Evolutionary conservation across 2,113 vertebrate species (phyloP), one percentile per base, ranked within the genome.

Genomic region (Limnothrissa miodon): DNA sequence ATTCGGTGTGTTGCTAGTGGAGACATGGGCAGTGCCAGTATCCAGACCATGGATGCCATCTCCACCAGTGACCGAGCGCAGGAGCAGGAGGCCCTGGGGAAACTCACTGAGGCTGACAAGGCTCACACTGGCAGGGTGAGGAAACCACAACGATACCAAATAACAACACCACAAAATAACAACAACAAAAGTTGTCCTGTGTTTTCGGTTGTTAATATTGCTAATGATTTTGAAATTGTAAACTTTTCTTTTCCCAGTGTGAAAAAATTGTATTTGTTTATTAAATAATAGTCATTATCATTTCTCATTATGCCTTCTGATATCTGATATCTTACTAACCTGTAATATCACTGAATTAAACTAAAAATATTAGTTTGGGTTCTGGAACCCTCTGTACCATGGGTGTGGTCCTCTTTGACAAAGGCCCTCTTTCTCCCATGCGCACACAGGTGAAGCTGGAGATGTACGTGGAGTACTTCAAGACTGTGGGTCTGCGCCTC

Each of bases 401-500:
- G 4, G 33, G 10, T 1, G 8, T 48, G 25, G 70, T 59, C 45
- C 70, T 2, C 21, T 53, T 79, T 29, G 15, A 46, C 1, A 62
- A 15, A 36, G 7, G 9, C 25, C 19, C 33, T 62, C 45, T 78
- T 15, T 25, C 48, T 79, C 2, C 29, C 45, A 42, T 42, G 42
- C 1, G 46, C 51, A 46, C 85, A 0, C 79, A 96, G 96, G 94
- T 95, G 56, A 87, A 90, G 46, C 46, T 89, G 19, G 45, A 90
- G 6, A 82, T 91, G 88, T 94, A 92, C 42, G 81, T 90, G 86
- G 90, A 89, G 79, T 96, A 96, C 90, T 86, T 96, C 83, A 83
- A 15, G 86, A 94, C 92, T 0, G 78, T 87, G 1, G 93, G 95
- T 11, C 15, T 36, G 1, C 85, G 88, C 0, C 81, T 94, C 81